Conservation (phyloP, 2,888 invertebrate genomes). For the Ichneumoninae sp. region DNA sequence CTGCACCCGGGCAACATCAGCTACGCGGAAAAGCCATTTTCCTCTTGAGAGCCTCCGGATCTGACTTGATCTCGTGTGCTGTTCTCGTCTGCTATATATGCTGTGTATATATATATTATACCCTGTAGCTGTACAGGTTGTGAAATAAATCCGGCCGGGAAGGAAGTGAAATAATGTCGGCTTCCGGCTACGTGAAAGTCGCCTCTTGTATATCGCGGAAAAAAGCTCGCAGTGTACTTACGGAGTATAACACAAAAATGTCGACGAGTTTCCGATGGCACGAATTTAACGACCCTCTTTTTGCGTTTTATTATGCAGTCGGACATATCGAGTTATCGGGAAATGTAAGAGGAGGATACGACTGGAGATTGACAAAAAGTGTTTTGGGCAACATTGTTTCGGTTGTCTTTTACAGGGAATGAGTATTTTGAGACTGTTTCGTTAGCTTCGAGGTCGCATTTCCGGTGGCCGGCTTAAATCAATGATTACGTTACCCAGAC, state of each 20-base stretch:
- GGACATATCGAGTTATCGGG: neutral
- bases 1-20: conserved; percentile 62
- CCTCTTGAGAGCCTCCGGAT: conserved; percentile 66
- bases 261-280: neutral
- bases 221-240: conserved; percentile 15
- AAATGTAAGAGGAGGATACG: neutral
- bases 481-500: too few relatives aligned
- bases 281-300: neutral
- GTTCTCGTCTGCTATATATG: conserved; percentile 55
- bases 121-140: conserved; percentile 36
- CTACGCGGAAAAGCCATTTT: conserved; percentile 68
- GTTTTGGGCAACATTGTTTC: neutral
- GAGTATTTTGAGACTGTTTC: neutral
- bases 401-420: neutral
- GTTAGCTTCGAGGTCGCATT: neutral
- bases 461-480: neutral
- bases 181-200: conserved; percentile 52
- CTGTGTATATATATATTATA: conserved; percentile 9
- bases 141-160: conserved; percentile 53
- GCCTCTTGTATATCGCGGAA: conserved; percentile 7
- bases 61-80: conserved; percentile 63
- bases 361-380: neutral
- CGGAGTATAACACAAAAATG: neutral
- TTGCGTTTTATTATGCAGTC: neutral
- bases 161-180: conserved; percentile 63